Evolutionary conservation across 2,113 vertebrate genomes (phyloP).

Genomic region (Platichthys flesus): DNA sequence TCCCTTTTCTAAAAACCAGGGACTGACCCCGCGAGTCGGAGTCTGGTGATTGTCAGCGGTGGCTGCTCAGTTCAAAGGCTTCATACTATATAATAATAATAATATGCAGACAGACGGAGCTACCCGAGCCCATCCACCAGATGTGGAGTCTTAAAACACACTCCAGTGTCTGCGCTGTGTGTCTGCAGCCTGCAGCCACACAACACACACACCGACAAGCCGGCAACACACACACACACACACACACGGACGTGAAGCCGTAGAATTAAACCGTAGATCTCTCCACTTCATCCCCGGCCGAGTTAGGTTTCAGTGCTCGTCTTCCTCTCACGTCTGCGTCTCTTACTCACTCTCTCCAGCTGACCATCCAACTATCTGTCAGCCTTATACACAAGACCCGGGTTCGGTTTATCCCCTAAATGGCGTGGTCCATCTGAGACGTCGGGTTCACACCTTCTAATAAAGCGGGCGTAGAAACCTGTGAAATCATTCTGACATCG

Average conservation of each 20-base stretch:
- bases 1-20: constrained; percentile 13
- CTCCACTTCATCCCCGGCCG: constrained; percentile 19
- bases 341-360: neutral
- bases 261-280: constrained; percentile 5
- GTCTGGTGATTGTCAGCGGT: constrained; percentile 79
- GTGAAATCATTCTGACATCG: constrained; percentile 29
- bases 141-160: constrained; percentile 72
- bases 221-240: neutral
- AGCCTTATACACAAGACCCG: neutral
- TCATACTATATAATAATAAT: constrained; percentile 61
- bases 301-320: constrained; percentile 21
- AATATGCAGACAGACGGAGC: constrained; percentile 66
- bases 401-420: constrained; percentile 40
- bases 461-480: constrained; percentile 25
- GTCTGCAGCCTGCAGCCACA: constrained; percentile 39
- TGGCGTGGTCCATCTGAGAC: constrained; percentile 25
- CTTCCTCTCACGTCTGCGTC: neutral
- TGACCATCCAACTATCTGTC: constrained; percentile 11
- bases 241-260: constrained; percentile 12
- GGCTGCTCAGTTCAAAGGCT: constrained; percentile 75
- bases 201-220: constrained; percentile 6
- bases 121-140: constrained; percentile 70
- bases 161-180: constrained; percentile 46
- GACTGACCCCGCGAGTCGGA: constrained; percentile 31
- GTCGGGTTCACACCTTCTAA: constrained; percentile 32